These are phyloP conservation scores for Hypercompe scribonia DNA, from an alignment of 2,888 invertebrate genomes.

Conservation along the genomic window DNA sequence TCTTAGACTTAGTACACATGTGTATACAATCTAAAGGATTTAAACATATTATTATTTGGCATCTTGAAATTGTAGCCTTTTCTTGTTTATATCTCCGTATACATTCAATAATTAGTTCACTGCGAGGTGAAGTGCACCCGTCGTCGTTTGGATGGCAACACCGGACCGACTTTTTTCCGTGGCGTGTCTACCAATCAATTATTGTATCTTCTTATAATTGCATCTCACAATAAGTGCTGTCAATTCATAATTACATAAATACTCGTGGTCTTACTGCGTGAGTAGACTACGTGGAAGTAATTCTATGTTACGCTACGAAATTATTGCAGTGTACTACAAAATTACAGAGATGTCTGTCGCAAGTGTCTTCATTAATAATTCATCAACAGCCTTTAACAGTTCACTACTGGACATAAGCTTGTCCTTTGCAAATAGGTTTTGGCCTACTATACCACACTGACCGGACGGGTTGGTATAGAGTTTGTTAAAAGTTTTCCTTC, in stretches of 20 bases:
- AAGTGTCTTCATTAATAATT: too few relatives aligned
- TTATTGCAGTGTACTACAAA: background rate
- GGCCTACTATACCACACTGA: too few relatives aligned
- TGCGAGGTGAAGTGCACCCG: background rate
- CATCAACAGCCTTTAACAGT: too few relatives aligned
- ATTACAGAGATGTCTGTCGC: background rate
- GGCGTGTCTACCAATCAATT: background rate
- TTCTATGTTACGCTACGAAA: background rate
- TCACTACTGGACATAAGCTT: too few relatives aligned
- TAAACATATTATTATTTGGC: too few relatives aligned
- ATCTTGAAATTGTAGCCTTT: too few relatives aligned
- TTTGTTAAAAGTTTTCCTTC: too few relatives aligned
- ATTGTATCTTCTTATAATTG: background rate
- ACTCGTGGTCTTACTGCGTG: background rate
- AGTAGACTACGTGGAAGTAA: background rate
- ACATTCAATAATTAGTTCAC: background rate
- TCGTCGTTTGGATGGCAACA: background rate
- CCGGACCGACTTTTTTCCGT: background rate
- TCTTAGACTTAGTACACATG: too few relatives aligned
- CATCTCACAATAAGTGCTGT: background rate
- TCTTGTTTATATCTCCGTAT: too few relatives aligned
- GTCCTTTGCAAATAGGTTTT: too few relatives aligned
- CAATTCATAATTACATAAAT: slow-evolving; percentile 1
- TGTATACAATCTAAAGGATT: too few relatives aligned
- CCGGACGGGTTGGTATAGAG: too few relatives aligned